These are phyloP conservation scores for Dasyprocta punctata DNA, from an alignment of 2,113 vertebrate species.

Conservation along the genomic window DNA sequence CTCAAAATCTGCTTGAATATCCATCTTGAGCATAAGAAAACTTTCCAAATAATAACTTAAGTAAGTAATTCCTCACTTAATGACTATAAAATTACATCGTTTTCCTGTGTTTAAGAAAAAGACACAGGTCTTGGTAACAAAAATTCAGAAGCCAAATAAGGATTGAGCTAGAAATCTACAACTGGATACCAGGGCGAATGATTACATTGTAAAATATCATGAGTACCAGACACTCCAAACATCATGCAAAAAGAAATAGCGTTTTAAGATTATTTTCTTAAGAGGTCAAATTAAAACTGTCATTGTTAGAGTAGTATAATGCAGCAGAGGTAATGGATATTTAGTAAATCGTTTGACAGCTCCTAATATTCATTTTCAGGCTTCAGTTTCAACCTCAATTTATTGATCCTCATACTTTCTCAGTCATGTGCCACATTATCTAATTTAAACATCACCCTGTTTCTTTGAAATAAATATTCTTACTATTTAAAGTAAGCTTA, in stretches of 20 bases:
- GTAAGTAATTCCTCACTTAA: conserved; percentile 77
- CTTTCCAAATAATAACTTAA: conserved; percentile 71
- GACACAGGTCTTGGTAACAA: background rate
- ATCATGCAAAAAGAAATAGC: background rate
- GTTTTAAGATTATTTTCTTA: conserved; percentile 11
- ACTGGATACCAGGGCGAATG: background rate
- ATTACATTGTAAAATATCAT: conserved; percentile 14
- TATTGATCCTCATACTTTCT: background rate
- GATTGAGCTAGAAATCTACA: background rate
- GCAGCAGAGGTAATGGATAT: background rate
- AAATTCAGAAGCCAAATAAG: conserved; percentile 56
- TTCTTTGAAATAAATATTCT: conserved; percentile 34
- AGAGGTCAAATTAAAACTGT: too few relatives aligned
- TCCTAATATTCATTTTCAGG: background rate
- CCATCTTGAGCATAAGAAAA: background rate
- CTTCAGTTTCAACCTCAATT: conserved; percentile 8
- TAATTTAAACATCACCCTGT: background rate
- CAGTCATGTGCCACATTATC: background rate
- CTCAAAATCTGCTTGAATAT: background rate
- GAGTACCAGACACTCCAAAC: background rate
- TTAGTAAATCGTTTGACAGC: background rate
- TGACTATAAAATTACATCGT: conserved; percentile 70
- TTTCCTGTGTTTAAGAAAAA: conserved; percentile 59
- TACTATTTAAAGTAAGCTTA: background rate
- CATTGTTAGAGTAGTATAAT: too few relatives aligned